Evolutionary conservation across 53 echinoderm and acorn worm species (phyloP).

Genomic region (Actinopyga echinites): DNA sequence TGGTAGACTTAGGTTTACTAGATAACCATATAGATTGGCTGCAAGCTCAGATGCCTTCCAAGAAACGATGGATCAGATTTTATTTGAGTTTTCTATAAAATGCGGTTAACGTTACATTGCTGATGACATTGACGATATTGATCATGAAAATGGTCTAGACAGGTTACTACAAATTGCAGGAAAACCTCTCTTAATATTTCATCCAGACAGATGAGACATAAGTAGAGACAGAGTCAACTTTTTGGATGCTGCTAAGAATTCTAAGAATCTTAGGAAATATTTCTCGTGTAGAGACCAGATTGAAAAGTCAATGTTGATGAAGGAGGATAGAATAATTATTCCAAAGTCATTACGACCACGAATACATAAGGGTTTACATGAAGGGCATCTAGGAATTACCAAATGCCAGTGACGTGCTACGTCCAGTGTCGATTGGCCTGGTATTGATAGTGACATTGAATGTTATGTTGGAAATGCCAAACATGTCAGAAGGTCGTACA

Average conservation of each 20-base stretch:
- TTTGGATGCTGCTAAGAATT: neutral
- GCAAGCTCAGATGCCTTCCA: neutral
- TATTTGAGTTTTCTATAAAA: neutral
- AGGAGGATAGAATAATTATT: no score
- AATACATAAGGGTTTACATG: no score
- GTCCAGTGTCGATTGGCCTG: no score
- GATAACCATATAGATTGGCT: neutral
- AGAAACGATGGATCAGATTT: neutral
- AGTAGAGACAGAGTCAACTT: neutral
- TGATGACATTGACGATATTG: neutral
- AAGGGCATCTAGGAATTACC: no score
- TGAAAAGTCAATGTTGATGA: constrained; percentile 24
- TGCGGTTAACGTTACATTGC: neutral
- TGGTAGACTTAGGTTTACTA: neutral
- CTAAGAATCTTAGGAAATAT: neutral
- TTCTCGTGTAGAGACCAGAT: constrained; percentile 23
- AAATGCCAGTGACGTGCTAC: no score
- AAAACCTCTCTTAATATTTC: neutral
- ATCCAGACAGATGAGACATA: neutral
- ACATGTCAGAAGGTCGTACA: constrained; percentile 22
- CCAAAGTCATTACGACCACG: no score
- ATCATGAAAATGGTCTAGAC: neutral
- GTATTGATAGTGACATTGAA: constrained; percentile 38
- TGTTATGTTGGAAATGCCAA: neutral
- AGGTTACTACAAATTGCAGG: neutral